Conservation (phyloP, 2,888 invertebrate genomes). For the Zygaena filipendulae region DNA sequence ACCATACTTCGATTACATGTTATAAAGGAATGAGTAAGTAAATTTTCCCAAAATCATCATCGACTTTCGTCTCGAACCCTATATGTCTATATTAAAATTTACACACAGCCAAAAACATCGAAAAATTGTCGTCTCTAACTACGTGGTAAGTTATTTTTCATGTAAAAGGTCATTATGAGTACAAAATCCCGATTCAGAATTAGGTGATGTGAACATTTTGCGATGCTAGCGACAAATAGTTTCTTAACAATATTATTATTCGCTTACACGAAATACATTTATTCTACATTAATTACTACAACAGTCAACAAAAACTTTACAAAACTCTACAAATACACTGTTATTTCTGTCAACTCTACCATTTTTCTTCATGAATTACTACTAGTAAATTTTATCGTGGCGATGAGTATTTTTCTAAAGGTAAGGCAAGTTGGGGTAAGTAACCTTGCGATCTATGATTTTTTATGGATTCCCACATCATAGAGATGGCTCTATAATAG, state of each 20-base stretch:
- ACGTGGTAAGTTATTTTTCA: slow-evolving; percentile 40
- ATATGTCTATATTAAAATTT: slow-evolving; percentile 51
- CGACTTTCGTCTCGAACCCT: slow-evolving; percentile 34
- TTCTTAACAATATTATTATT: slow-evolving; percentile 26
- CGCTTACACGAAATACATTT: slow-evolving; percentile 29
- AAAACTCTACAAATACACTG: too few species aligned
- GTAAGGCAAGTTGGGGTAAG: too few species aligned
- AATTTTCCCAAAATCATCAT: slow-evolving; percentile 58
- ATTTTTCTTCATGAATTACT: slow-evolving; percentile 51
- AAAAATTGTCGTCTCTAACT: slow-evolving; percentile 58
- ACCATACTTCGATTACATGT: slow-evolving; percentile 38
- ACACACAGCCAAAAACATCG: slow-evolving; percentile 67
- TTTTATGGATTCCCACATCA: too few species aligned
- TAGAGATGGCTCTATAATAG: too few species aligned
- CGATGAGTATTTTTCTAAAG: slow-evolving; percentile 20
- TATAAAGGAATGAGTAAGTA: too few species aligned
- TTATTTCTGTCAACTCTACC: slow-evolving; percentile 29
- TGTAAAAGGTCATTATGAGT: slow-evolving; percentile 45
- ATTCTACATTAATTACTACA: slow-evolving; percentile 21
- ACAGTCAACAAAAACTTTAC: slow-evolving; percentile 1
- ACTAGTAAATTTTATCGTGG: slow-evolving; percentile 1
- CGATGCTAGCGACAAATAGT: slow-evolving; percentile 56
- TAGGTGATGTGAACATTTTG: slow-evolving; percentile 70
- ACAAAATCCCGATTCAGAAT: slow-evolving; percentile 36
- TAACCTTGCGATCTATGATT: too few species aligned